Evolutionary conservation across 2,797 vertebrate species (phyloP).

Genomic region (Sorex maritimensis): DNA sequence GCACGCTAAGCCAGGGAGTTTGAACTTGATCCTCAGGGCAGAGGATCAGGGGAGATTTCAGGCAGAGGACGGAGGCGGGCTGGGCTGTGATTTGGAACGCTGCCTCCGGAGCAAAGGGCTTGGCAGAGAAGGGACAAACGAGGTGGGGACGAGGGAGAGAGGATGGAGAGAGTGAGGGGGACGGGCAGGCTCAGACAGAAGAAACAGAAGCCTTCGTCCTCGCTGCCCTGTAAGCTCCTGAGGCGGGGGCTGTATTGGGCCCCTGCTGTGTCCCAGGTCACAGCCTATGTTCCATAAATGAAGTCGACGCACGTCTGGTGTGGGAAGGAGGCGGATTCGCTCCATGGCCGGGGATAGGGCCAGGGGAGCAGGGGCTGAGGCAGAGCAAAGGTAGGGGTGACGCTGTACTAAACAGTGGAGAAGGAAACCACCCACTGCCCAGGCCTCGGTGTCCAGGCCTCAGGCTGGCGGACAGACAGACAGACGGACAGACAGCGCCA

Average conservation of each 20-base stretch:
- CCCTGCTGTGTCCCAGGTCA: not conserved
- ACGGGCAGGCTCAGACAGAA: too few species aligned
- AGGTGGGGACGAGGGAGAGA: not conserved
- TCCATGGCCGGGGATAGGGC: too few species aligned
- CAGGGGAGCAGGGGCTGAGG: too few species aligned
- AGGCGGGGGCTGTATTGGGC: not conserved
- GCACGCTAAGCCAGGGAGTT: constrained; percentile 73
- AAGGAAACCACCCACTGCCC: too few species aligned
- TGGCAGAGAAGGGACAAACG: not conserved
- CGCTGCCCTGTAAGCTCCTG: not conserved
- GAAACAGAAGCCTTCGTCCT: constrained; percentile 15
- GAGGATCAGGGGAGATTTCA: constrained; percentile 39
- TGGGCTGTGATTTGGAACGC: constrained; percentile 14
- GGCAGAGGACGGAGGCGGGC: not conserved
- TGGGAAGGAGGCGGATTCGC: too few species aligned
- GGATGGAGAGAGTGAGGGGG: not conserved
- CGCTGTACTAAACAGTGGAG: too few species aligned
- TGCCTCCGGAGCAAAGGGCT: not conserved
- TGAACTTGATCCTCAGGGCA: constrained; percentile 74
- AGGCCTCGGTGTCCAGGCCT: too few species aligned
- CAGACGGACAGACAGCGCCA: too few species aligned
- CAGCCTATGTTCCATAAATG: not conserved
- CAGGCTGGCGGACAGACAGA: too few species aligned
- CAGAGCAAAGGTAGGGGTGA: too few species aligned
- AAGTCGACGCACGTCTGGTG: too few species aligned